These are phyloP conservation scores for Atethmia centrago DNA, from an alignment of 2,888 invertebrate genomes.

Conservation along the genomic window DNA sequence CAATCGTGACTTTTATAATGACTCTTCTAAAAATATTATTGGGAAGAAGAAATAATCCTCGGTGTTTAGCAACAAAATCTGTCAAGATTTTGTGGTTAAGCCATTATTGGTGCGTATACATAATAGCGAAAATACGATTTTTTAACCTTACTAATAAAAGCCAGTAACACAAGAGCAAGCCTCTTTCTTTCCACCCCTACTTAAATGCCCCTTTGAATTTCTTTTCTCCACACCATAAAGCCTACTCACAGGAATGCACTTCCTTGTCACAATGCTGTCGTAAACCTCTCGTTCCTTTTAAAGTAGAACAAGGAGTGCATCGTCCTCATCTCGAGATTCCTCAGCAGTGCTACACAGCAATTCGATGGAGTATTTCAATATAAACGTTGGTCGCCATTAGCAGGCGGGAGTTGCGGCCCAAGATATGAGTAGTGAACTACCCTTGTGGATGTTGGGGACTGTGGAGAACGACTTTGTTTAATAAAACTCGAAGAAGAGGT, in stretches of 20 bases:
- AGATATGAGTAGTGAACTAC: slow-evolving; percentile 82
- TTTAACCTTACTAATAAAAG: background rate
- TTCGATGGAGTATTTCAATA: slow-evolving; percentile 88
- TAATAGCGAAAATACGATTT: background rate
- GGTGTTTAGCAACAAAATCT: no score
- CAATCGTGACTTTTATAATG: background rate
- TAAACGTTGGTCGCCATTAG: slow-evolving; percentile 86
- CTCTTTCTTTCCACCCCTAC: background rate
- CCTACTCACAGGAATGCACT: slow-evolving; percentile 53
- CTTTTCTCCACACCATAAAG: slow-evolving; percentile 8
- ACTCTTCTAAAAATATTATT: background rate
- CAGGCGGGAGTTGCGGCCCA: slow-evolving; percentile 73
- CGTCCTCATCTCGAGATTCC: slow-evolving; percentile 69
- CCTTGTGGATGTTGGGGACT: slow-evolving; percentile 67
- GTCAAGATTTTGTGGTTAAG: no score
- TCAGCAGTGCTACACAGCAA: slow-evolving; percentile 76
- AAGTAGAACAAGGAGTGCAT: slow-evolving; percentile 67
- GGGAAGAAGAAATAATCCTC: background rate
- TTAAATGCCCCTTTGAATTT: slow-evolving; percentile 7
- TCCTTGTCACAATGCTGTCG: slow-evolving; percentile 55
- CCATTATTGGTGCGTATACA: background rate
- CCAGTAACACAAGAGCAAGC: background rate
- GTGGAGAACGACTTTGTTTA: slow-evolving; percentile 68
- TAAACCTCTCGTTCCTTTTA: slow-evolving; percentile 68
- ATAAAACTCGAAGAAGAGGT: background rate